phyloP scores from a whole-genome alignment of 2,113 vertebrate species.

The Thymallus thymallus region DNA sequence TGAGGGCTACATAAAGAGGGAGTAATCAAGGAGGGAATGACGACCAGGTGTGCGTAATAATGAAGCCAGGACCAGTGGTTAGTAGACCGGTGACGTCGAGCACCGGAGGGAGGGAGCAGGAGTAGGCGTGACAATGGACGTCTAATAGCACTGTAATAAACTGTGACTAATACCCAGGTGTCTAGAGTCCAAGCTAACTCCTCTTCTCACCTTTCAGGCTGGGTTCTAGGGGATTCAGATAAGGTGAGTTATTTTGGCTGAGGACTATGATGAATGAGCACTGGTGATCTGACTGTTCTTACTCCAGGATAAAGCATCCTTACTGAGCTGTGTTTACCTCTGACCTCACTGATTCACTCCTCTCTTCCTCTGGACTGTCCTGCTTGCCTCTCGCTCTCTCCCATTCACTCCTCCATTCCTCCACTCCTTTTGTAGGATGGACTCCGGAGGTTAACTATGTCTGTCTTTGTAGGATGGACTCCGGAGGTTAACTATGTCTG shows the following conservation, averaged over 20 bases:
- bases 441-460: too few species aligned
- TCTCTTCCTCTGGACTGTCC: not conserved
- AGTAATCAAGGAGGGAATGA: too few species aligned
- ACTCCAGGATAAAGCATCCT: slow-evolving; percentile 34
- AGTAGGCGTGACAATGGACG: too few species aligned
- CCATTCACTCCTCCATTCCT: not conserved
- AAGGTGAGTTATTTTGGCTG: slow-evolving; percentile 47
- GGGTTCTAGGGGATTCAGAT: slow-evolving; percentile 67
- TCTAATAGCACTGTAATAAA: not conserved
- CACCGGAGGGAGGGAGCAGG: too few species aligned
- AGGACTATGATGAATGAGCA: slow-evolving; percentile 22
- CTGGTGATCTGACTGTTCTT: not conserved
- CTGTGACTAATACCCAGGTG: too few species aligned
- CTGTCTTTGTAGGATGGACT: too few species aligned
- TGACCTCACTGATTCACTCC: not conserved
- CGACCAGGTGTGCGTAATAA: too few species aligned
- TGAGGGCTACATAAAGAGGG: too few species aligned
- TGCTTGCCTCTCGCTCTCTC: not conserved
- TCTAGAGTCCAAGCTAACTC: not conserved
- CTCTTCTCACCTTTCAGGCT: slow-evolving; percentile 61
- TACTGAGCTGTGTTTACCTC: not conserved
- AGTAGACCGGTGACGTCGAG: too few species aligned
- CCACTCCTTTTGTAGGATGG: too few species aligned
- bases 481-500: too few species aligned
- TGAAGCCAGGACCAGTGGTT: too few species aligned